phyloP scores from a whole-genome alignment of 2,797 vertebrate genomes.

The Pipistrellus pipistrellus region DNA sequence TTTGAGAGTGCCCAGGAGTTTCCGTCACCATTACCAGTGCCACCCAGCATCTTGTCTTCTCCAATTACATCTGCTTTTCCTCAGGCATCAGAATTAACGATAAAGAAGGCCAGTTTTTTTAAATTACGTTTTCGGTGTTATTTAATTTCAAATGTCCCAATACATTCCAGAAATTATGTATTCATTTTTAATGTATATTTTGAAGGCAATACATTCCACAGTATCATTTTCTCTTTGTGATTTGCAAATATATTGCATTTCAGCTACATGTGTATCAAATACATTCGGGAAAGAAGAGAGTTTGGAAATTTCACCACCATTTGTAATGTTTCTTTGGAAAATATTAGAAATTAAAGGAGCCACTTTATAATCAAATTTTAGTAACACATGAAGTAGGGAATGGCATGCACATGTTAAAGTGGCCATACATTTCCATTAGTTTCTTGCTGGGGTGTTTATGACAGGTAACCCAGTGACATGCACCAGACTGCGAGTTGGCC shows the following conservation, averaged over 20 bases:
- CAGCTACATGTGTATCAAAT: not conserved
- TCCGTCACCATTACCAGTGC: not conserved
- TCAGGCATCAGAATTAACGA: not conserved
- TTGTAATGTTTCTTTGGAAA: constrained; percentile 48
- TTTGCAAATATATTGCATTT: not conserved
- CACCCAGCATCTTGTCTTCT: not conserved
- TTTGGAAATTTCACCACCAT: not conserved
- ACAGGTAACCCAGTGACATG: not conserved
- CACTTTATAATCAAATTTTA: constrained; percentile 23
- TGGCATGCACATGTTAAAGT: not conserved
- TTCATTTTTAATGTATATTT: constrained; percentile 5
- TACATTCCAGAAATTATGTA: not conserved
- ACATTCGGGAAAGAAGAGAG: not conserved
- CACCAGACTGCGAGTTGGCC: not conserved
- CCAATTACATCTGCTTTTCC: not conserved
- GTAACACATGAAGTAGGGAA: not conserved
- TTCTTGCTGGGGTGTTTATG: too few species aligned
- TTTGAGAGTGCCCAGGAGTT: not conserved
- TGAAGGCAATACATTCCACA: not conserved
- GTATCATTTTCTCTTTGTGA: constrained; percentile 20
- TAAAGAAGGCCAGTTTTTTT: not conserved
- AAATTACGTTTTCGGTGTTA: not conserved
- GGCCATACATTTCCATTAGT: not conserved
- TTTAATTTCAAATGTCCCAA: not conserved
- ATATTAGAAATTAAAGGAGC: constrained; percentile 34